phyloP scores from a whole-genome alignment of 2,888 invertebrate genomes.

The Prosopocoilus inquinatus region DNA sequence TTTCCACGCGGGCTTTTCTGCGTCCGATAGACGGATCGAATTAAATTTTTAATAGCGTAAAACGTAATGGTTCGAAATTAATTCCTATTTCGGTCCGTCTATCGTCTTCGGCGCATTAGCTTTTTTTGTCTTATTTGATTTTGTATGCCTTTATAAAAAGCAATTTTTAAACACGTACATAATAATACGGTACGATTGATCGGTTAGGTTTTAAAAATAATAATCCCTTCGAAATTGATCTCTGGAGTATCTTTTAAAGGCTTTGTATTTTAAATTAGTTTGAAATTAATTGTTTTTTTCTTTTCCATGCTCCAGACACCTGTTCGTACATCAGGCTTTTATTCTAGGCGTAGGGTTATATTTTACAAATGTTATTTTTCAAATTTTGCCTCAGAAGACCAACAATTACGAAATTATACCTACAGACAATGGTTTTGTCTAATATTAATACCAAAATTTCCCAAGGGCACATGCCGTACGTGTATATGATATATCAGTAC shows the following conservation, averaged over 20 bases:
- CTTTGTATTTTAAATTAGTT: conserved; percentile 18
- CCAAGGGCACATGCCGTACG: too few species aligned
- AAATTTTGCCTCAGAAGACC: too few species aligned
- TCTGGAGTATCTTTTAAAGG: conserved; percentile 1
- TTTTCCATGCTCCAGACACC: not conserved
- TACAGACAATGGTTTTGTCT: too few species aligned
- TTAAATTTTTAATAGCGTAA: not conserved
- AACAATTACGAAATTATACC: too few species aligned
- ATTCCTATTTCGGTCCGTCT: conserved; percentile 11
- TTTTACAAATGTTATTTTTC: too few species aligned
- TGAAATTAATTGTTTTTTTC: conserved; percentile 3
- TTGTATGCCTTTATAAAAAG: conserved; percentile 22
- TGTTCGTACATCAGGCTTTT: not conserved
- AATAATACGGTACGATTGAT: conserved; percentile 32
- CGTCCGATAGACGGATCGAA: conserved; percentile 1
- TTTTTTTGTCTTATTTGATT: conserved; percentile 13
- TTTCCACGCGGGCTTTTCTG: not conserved
- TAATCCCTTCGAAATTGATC: conserved; percentile 19
- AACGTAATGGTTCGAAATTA: conserved; percentile 15
- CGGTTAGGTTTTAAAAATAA: conserved; percentile 28
- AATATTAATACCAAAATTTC: too few species aligned
- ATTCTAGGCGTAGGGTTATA: too few species aligned
- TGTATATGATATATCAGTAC: too few species aligned
- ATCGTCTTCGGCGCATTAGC: not conserved
- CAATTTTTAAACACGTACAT: conserved; percentile 29